These are phyloP conservation scores for Thymallus thymallus DNA, from an alignment of 2,113 vertebrate species.

Conservation along the genomic window DNA sequence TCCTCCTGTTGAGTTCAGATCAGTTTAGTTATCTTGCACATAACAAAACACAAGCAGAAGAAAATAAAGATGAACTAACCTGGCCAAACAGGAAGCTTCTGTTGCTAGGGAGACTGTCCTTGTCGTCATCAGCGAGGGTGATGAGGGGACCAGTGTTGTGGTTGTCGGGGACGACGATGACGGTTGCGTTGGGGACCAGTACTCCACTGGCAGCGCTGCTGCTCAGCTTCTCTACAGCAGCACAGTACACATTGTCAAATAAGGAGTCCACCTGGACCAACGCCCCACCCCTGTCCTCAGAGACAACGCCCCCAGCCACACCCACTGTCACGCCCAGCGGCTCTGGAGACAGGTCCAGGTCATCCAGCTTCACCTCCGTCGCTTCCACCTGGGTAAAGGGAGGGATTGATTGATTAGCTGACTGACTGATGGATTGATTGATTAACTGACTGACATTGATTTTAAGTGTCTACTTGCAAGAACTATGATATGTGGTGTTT, in stretches of 20 bases:
- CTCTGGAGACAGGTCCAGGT: slow-evolving; percentile 95
- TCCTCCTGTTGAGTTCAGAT: slow-evolving; percentile 81
- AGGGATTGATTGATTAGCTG: too few relatives aligned
- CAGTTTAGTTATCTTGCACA: slow-evolving; percentile 52
- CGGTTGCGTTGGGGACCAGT: slow-evolving; percentile 81
- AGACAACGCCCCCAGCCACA: slow-evolving; percentile 75
- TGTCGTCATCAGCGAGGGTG: slow-evolving; percentile 90
- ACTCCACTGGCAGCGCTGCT: slow-evolving; percentile 76
- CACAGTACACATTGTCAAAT: slow-evolving; percentile 93
- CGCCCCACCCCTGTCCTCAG: slow-evolving; percentile 75
- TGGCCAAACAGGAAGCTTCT: slow-evolving; percentile 95
- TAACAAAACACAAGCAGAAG: slow-evolving; percentile 59
- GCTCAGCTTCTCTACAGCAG: slow-evolving; percentile 93
- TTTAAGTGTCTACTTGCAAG: too few relatives aligned
- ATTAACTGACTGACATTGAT: too few relatives aligned
- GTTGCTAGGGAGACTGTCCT: slow-evolving; percentile 88
- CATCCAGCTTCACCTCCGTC: slow-evolving; percentile 96
- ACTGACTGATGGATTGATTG: too few relatives aligned
- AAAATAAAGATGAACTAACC: slow-evolving; percentile 59
- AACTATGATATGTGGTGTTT: too few relatives aligned
- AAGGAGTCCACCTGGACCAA: slow-evolving; percentile 95
- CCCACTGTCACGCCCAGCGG: slow-evolving; percentile 81
- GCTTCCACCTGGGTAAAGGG: slow-evolving; percentile 79
- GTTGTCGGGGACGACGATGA: slow-evolving; percentile 68
- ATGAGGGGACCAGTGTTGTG: slow-evolving; percentile 93